phyloP scores from a whole-genome alignment of 37 sponge, comb jelly and placozoan species.

The Mnemiopsis leidyi region DNA sequence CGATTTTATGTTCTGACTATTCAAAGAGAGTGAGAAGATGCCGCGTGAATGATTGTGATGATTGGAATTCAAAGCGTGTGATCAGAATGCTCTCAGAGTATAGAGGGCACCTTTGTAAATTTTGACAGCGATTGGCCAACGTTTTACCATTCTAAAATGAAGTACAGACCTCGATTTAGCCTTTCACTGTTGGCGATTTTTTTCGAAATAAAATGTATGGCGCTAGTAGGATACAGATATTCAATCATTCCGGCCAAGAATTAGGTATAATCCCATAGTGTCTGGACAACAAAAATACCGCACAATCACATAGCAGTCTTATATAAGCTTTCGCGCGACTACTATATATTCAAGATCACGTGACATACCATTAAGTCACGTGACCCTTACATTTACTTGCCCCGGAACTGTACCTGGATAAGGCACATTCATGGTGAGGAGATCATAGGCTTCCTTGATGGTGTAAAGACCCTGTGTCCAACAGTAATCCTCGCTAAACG shows the following conservation, averaged over 20 bases:
- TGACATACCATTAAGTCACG: neutral
- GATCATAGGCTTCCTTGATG: constrained; percentile 16
- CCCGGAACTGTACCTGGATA: constrained; percentile 36
- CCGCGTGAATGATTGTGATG: neutral
- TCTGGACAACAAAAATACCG: too few species aligned
- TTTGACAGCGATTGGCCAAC: too few species aligned
- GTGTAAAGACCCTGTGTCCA: constrained; percentile 49
- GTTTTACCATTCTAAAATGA: too few species aligned
- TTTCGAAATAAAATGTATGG: too few species aligned
- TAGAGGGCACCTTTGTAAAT: neutral
- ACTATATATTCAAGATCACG: neutral
- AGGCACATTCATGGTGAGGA: neutral
- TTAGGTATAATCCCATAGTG: too few species aligned
- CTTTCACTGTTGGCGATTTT: too few species aligned
- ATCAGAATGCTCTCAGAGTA: neutral
- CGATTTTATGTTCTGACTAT: neutral
- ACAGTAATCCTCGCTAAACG: constrained; percentile 41
- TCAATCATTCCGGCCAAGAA: too few species aligned
- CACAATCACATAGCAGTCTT: too few species aligned
- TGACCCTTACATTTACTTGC: too few species aligned
- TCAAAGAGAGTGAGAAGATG: neutral
- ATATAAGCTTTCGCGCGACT: too few species aligned
- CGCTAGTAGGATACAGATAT: too few species aligned
- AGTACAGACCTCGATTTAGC: too few species aligned
- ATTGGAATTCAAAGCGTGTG: neutral